phyloP scores from a whole-genome alignment of 2,888 invertebrate genomes.

The Lycophotia porphyrea region DNA sequence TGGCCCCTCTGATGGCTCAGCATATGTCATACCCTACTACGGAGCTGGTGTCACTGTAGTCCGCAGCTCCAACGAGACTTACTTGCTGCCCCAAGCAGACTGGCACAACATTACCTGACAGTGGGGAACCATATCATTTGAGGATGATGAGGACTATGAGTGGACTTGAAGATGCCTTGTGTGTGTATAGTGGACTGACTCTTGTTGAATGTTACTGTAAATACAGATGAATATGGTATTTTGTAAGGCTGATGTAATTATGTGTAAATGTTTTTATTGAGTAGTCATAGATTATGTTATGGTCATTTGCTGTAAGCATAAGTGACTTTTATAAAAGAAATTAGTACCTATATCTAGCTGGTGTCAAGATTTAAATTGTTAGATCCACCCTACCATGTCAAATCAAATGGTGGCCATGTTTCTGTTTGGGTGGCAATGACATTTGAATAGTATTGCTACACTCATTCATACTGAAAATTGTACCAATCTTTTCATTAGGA shows the following conservation, averaged over 20 bases:
- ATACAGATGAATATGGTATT: conserved; percentile 26
- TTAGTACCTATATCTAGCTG: neutral
- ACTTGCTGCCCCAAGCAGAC: conserved; percentile 94
- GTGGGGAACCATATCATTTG: conserved; percentile 88
- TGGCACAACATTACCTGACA: conserved; percentile 92
- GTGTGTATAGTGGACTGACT: conserved; percentile 49
- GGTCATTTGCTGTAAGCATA: neutral
- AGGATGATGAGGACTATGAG: conserved; percentile 87
- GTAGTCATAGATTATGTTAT: conserved; percentile 6
- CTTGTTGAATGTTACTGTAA: conserved; percentile 29
- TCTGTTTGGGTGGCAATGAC: neutral
- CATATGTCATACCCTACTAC: conserved; percentile 97
- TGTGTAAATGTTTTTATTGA: conserved; percentile 5
- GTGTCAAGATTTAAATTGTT: neutral
- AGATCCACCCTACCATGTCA: no score
- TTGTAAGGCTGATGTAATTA: conserved; percentile 33
- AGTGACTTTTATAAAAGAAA: neutral
- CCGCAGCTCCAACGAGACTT: conserved; percentile 95
- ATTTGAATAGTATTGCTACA: neutral
- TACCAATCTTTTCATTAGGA: neutral
- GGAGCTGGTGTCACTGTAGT: conserved; percentile 96
- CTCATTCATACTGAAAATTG: no score
- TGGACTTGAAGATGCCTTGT: conserved; percentile 80
- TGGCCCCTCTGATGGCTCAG: conserved; percentile 98
- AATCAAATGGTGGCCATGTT: neutral